Evolutionary conservation across 2,113 vertebrate species (phyloP).

Genomic region (Numida meleagris): DNA sequence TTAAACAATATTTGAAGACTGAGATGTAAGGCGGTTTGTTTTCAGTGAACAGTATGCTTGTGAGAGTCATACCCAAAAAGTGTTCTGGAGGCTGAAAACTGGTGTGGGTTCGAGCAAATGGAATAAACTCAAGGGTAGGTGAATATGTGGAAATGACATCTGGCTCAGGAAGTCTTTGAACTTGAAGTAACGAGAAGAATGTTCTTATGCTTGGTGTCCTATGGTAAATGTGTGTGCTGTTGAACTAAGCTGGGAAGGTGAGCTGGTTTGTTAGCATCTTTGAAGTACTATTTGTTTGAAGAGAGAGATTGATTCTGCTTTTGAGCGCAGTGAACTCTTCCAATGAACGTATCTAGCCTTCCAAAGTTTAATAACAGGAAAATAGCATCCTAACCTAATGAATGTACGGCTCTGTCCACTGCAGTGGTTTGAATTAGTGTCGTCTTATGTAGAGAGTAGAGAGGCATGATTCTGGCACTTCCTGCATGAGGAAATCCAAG

Average conservation of each 20-base stretch:
- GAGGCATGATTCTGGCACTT: not conserved
- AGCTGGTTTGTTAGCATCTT: not conserved
- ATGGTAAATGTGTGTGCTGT: not conserved
- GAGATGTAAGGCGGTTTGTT: not conserved
- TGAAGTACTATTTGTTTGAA: not conserved
- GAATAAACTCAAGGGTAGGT: not conserved
- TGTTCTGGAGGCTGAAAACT: not conserved
- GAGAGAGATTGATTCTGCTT: not conserved
- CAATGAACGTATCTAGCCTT: not conserved
- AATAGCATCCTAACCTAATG: no score
- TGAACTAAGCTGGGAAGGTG: not conserved
- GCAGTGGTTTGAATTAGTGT: not conserved
- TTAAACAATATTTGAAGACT: not conserved
- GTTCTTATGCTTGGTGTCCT: not conserved
- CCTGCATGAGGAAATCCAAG: not conserved
- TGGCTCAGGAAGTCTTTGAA: slow-evolving; percentile 45
- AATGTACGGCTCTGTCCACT: not conserved
- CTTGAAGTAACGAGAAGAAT: not conserved
- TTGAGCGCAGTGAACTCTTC: not conserved
- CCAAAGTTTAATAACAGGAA: no score
- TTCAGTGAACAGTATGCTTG: not conserved
- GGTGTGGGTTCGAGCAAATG: not conserved
- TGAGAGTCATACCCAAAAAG: not conserved
- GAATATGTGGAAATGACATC: not conserved
- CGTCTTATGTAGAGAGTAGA: not conserved